These are phyloP conservation scores for Cyanistes caeruleus DNA, from an alignment of 2,113 vertebrate species.

Conservation along the genomic window DNA sequence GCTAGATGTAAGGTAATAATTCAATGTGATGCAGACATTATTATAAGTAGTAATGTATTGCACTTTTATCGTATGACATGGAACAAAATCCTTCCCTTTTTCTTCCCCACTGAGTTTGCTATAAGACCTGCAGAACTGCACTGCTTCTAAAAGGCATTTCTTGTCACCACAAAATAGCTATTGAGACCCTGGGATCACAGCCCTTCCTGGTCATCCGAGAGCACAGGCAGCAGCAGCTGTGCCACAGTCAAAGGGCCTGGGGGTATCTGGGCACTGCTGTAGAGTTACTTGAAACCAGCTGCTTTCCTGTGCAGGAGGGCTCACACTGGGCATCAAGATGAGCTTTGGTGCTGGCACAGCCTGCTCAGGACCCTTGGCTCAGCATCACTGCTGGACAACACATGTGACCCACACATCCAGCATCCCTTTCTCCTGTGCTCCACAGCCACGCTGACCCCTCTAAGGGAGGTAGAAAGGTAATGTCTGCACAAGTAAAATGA, in stretches of 20 bases:
- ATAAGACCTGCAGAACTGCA: background rate
- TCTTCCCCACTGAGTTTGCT: background rate
- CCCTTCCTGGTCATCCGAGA: background rate
- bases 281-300: background rate
- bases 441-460: background rate
- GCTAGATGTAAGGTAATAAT: background rate
- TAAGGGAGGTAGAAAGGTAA: background rate
- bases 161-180: background rate
- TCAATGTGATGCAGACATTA: background rate
- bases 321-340: background rate
- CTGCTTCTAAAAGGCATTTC: background rate
- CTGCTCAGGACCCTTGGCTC: background rate
- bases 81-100: background rate
- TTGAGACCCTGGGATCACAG: background rate
- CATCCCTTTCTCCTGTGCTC: background rate
- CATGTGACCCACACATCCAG: background rate
- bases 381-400: background rate
- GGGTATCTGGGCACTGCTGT: rapidly evolving
- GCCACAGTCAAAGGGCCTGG: background rate
- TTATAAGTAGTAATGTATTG: background rate
- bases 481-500: background rate
- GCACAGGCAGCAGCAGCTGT: background rate
- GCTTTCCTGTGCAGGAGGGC: background rate
- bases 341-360: background rate
- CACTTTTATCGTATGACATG: rapidly evolving